Evolutionary conservation across 2,888 invertebrate genomes (phyloP).

Genomic region (Amiota mariae): DNA sequence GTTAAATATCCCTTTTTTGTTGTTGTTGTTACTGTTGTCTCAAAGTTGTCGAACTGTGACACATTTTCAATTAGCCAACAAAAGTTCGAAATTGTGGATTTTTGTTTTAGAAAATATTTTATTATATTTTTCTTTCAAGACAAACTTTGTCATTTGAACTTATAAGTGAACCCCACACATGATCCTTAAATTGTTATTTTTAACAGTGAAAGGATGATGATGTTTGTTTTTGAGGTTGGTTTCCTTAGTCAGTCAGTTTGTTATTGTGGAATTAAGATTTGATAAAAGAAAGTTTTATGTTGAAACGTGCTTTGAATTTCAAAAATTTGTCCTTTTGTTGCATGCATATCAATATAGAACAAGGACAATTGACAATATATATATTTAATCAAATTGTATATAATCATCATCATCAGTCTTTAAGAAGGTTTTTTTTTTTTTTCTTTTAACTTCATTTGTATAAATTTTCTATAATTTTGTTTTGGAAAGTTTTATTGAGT

Average conservation of each 20-base stretch:
- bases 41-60: background rate
- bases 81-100: background rate
- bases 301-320: too few species aligned
- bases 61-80: constrained; percentile 17
- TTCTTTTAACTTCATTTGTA: too few species aligned
- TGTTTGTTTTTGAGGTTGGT: constrained; percentile 16
- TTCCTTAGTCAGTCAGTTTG: background rate
- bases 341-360: too few species aligned
- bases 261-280: too few species aligned
- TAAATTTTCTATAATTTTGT: too few species aligned
- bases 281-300: too few species aligned
- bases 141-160: constrained; percentile 20
- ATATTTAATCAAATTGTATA: too few species aligned
- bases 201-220: background rate
- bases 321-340: too few species aligned
- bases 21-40: background rate
- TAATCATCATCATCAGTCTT: too few species aligned
- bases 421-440: too few species aligned
- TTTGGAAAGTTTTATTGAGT: too few species aligned
- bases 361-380: too few species aligned
- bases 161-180: constrained; percentile 6
- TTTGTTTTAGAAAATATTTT: background rate
- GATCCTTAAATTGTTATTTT: background rate
- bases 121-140: background rate
- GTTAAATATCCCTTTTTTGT: background rate